These are phyloP conservation scores for Ooceraea biroi DNA, from an alignment of 1,140 invertebrate genomes.

Conservation along the genomic window DNA sequence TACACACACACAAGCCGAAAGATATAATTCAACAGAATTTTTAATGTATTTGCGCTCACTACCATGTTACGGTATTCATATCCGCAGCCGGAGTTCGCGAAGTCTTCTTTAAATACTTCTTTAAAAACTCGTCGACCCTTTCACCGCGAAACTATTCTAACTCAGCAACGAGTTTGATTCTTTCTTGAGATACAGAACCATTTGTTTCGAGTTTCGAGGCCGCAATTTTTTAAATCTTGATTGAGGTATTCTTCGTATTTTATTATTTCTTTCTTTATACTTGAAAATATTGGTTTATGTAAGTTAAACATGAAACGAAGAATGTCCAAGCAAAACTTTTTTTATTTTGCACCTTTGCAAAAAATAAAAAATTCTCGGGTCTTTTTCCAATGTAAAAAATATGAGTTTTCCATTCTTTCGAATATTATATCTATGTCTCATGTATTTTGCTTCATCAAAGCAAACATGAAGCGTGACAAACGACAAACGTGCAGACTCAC, in stretches of 20 bases:
- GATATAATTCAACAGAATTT: constrained; percentile 1
- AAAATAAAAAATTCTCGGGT: too few species aligned
- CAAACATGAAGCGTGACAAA: too few species aligned
- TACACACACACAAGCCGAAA: too few species aligned
- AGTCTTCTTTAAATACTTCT: constrained; percentile 28
- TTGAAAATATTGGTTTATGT: too few species aligned
- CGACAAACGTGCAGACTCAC: constrained; percentile 70
- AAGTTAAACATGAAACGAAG: too few species aligned
- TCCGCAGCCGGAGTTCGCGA: neutral
- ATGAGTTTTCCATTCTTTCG: too few species aligned
- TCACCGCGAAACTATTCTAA: neutral
- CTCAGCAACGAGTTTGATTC: neutral
- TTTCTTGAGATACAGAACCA: neutral
- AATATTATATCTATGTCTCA: neutral
- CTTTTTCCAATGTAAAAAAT: too few species aligned
- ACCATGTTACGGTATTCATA: neutral
- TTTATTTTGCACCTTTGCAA: too few species aligned
- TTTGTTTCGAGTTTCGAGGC: neutral
- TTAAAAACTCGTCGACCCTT: neutral
- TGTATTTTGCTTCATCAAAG: neutral
- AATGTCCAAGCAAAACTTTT: too few species aligned
- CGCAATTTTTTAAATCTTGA: neutral
- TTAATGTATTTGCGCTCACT: constrained; percentile 26
- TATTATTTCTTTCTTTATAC: neutral
- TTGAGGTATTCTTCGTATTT: neutral